These are phyloP conservation scores for Laothoe populi DNA, from an alignment of 2,888 invertebrate genomes.

Conservation along the genomic window DNA sequence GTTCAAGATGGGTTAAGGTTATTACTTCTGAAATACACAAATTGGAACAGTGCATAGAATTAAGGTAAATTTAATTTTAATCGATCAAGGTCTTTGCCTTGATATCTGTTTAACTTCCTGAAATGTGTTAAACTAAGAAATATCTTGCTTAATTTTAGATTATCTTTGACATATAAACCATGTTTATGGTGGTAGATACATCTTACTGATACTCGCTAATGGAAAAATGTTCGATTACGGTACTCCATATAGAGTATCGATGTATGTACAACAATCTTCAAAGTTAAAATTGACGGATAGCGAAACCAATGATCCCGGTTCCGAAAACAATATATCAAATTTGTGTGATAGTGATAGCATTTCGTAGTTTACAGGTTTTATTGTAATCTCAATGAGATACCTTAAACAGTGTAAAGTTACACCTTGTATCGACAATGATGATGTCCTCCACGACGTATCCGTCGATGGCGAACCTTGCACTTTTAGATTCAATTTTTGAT, in stretches of 20 bases:
- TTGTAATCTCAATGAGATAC: not conserved
- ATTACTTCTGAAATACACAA: not conserved
- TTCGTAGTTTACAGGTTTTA: too few relatives aligned
- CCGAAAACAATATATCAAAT: constrained; percentile 1
- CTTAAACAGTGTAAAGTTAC: not conserved
- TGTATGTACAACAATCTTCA: not conserved
- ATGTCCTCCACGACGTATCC: too few relatives aligned
- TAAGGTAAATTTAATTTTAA: too few relatives aligned
- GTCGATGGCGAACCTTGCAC: too few relatives aligned
- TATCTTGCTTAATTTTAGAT: not conserved
- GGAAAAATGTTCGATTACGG: not conserved
- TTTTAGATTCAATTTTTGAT: too few relatives aligned
- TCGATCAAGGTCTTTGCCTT: too few relatives aligned
- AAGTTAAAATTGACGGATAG: not conserved
- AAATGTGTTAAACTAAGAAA: too few relatives aligned
- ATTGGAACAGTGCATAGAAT: too few relatives aligned
- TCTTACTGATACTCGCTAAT: not conserved
- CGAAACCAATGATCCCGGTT: not conserved
- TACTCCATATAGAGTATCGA: not conserved
- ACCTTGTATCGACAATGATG: too few relatives aligned
- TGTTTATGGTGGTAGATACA: too few relatives aligned
- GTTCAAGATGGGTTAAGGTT: not conserved
- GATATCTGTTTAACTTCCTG: too few relatives aligned
- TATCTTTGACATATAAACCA: not conserved
- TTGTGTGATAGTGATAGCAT: not conserved